Conservation (phyloP, 2,797 vertebrate genomes). For the Sciurus vulgaris region DNA sequence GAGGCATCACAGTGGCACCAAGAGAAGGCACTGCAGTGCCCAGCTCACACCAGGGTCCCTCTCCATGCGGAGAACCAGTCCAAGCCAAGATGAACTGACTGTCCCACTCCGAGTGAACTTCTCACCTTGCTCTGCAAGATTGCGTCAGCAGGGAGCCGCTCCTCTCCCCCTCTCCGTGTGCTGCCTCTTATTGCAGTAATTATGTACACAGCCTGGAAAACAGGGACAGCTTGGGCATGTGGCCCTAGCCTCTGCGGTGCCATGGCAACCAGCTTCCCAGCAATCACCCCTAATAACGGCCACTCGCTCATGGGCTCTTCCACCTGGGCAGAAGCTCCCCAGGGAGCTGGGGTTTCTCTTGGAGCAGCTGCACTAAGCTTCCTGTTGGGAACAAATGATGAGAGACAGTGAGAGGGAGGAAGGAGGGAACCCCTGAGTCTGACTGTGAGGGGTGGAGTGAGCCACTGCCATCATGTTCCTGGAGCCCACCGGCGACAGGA, state of each 20-base stretch:
- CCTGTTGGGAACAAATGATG: slow-evolving; percentile 67
- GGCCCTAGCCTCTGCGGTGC: slow-evolving; percentile 63
- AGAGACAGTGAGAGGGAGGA: not conserved
- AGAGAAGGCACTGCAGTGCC: not conserved
- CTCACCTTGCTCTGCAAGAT: slow-evolving; percentile 10
- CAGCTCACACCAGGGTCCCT: not conserved
- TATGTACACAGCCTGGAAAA: slow-evolving; percentile 69
- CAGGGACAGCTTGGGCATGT: slow-evolving; percentile 56
- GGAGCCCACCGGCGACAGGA: not conserved
- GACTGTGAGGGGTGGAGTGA: not conserved
- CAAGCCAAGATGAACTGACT: fast-evolving
- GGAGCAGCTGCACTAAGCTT: slow-evolving; percentile 67
- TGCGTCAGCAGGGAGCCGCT: slow-evolving; percentile 2
- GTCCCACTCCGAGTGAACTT: not conserved
- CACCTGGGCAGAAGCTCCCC: slow-evolving; percentile 71
- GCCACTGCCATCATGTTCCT: not conserved
- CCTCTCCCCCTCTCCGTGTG: slow-evolving; percentile 30
- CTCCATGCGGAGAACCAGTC: not conserved
- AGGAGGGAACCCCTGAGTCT: not conserved
- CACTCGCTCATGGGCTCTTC: slow-evolving; percentile 66
- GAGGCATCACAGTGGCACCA: fast-evolving
- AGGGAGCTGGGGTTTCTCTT: slow-evolving; percentile 51
- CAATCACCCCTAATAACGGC: slow-evolving; percentile 77
- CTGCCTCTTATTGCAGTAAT: slow-evolving; percentile 61
- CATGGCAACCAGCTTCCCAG: slow-evolving; percentile 83